phyloP scores from a whole-genome alignment of 2,888 invertebrate genomes.

The Geophilus truncorum region DNA sequence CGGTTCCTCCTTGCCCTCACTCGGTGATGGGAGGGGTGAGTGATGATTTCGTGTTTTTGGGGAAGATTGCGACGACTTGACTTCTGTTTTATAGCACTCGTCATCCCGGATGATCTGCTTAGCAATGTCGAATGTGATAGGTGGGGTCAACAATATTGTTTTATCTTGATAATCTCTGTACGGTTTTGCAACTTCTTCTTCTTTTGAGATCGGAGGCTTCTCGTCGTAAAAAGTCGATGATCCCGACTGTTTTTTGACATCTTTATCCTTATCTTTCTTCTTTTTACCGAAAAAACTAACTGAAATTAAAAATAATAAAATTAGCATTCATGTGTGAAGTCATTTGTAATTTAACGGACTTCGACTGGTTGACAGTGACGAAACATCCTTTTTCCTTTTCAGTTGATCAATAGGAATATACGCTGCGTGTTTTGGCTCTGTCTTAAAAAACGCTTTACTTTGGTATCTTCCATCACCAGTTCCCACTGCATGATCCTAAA shows the following conservation, averaged over 20 bases:
- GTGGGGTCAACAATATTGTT: background rate
- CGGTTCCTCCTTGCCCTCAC: background rate
- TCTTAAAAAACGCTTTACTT: slow-evolving; percentile 51
- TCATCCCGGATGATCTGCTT: background rate
- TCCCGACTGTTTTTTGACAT: background rate
- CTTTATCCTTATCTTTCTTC: background rate
- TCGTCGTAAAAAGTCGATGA: background rate
- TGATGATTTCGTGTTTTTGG: background rate
- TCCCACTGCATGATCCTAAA: slow-evolving; percentile 54
- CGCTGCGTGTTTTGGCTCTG: slow-evolving; percentile 52
- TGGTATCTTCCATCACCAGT: slow-evolving; percentile 55
- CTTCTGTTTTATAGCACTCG: background rate
- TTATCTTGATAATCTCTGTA: background rate
- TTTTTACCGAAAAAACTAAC: background rate
- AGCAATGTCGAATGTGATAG: background rate
- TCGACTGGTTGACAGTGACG: background rate
- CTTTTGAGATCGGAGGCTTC: background rate
- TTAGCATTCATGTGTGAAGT: no score
- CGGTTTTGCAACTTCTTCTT: background rate
- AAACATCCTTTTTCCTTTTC: background rate
- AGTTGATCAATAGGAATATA: slow-evolving; percentile 53
- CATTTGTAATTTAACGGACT: background rate
- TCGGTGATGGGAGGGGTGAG: background rate
- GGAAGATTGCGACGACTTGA: background rate
- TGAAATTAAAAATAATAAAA: background rate